Evolutionary conservation across 2,113 vertebrate genomes (phyloP).

Genomic region (Neolamprologus sp.): DNA sequence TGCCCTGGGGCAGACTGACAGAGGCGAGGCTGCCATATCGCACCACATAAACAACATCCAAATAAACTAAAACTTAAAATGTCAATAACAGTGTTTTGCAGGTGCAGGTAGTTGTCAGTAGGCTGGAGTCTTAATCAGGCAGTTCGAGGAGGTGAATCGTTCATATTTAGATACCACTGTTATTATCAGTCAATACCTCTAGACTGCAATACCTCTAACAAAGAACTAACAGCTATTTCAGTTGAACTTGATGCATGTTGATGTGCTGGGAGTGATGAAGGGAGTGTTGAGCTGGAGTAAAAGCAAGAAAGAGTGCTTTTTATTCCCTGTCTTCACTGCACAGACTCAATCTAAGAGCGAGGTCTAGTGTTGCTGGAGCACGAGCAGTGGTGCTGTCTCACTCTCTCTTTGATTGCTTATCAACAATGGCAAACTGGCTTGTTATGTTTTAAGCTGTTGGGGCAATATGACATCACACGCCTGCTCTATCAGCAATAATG

Average conservation of each 20-base stretch:
- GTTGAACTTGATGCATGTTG: neutral
- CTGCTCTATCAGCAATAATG: neutral
- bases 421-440: neutral
- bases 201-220: neutral
- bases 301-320: neutral
- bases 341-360: neutral
- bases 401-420: neutral
- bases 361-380: neutral
- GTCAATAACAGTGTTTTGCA: neutral
- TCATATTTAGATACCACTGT: neutral
- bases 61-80: no score
- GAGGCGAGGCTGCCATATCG: no score
- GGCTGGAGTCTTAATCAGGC: neutral
- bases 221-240: neutral
- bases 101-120: neutral
- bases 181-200: neutral
- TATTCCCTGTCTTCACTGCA: neutral
- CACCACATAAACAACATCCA: no score
- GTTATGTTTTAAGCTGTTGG: slow-evolving; percentile 8
- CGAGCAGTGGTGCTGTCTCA: neutral
- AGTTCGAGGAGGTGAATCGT: fast-evolving
- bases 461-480: slow-evolving; percentile 26
- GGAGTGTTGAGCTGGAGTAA: neutral
- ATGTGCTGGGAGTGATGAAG: neutral
- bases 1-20: no score